Evolutionary conservation across 2,113 vertebrate genomes (phyloP).

Genomic region (Nasalis larvatus): DNA sequence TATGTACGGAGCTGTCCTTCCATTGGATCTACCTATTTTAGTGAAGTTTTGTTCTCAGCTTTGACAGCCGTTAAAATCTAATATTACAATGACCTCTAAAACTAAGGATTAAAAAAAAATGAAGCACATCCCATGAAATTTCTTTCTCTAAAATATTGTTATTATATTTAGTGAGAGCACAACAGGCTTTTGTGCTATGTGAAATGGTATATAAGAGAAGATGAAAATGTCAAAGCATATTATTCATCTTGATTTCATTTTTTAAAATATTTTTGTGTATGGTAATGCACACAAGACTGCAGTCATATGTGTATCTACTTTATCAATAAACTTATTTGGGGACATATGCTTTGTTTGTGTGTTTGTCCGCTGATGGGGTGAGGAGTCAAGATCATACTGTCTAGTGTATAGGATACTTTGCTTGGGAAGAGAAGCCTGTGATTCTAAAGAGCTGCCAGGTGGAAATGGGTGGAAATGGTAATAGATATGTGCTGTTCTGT

Average conservation of each 20-base stretch:
- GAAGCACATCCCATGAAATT: not conserved
- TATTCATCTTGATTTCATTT: constrained; percentile 22
- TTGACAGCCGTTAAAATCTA: not conserved
- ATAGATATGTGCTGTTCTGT: constrained; percentile 39
- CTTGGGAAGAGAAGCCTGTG: constrained; percentile 3
- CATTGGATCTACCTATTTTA: not conserved
- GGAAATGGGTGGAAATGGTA: constrained; percentile 61
- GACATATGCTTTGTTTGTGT: not conserved
- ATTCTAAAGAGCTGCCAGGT: constrained; percentile 55
- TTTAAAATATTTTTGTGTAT: not conserved
- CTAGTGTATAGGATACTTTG: not conserved
- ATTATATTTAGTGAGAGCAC: not conserved
- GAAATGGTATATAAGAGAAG: not conserved
- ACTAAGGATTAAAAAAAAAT: constrained; percentile 36
- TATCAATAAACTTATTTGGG: not conserved
- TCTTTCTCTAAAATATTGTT: not conserved
- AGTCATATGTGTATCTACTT: not conserved
- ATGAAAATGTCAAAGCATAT: not conserved
- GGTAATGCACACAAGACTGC: not conserved
- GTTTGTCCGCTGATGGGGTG: not conserved
- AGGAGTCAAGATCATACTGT: not conserved
- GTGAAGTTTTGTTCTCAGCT: not conserved
- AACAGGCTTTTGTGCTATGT: not conserved
- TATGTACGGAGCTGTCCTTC: not conserved
- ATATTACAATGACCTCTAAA: not conserved